Evolutionary conservation across 1,140 invertebrate species (phyloP).

Genomic region (Temnothorax curvispinosus): DNA sequence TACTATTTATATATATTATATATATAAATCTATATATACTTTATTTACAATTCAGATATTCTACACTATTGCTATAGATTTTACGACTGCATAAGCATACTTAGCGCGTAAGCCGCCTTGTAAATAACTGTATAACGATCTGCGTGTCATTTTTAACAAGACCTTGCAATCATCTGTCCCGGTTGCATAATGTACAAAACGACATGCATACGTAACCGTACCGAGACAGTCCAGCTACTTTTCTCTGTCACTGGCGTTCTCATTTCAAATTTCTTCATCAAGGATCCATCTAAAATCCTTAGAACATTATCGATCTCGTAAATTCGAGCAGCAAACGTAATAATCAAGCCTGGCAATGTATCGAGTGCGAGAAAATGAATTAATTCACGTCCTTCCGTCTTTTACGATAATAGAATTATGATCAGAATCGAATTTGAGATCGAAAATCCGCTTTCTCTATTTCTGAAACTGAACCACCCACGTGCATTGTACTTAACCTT

Average conservation of each 20-base stretch:
- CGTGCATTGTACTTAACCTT: constrained; percentile 71
- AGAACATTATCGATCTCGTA: background rate
- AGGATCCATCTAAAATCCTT: constrained; percentile 9
- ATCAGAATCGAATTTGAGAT: constrained; percentile 1
- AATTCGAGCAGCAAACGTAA: constrained; percentile 1
- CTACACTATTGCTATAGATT: constrained; percentile 58
- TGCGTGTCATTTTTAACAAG: constrained; percentile 52
- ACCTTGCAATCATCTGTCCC: background rate
- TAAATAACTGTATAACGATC: constrained; percentile 65
- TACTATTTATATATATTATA: constrained; percentile 71
- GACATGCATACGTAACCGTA: constrained; percentile 21
- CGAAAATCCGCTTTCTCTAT: constrained; percentile 3
- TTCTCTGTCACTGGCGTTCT: background rate
- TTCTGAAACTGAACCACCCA: constrained; percentile 42
- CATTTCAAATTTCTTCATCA: background rate
- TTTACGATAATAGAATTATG: background rate
- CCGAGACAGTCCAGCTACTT: background rate
- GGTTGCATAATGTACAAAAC: background rate
- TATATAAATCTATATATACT: constrained; percentile 62
- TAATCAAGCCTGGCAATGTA: background rate
- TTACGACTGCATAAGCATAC: constrained; percentile 66
- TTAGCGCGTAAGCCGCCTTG: constrained; percentile 63
- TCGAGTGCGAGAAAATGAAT: background rate
- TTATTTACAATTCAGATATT: constrained; percentile 57
- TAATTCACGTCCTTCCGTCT: background rate